Evolutionary conservation across 2,888 invertebrate species (phyloP).

Genomic region (Drosophila helvetica): DNA sequence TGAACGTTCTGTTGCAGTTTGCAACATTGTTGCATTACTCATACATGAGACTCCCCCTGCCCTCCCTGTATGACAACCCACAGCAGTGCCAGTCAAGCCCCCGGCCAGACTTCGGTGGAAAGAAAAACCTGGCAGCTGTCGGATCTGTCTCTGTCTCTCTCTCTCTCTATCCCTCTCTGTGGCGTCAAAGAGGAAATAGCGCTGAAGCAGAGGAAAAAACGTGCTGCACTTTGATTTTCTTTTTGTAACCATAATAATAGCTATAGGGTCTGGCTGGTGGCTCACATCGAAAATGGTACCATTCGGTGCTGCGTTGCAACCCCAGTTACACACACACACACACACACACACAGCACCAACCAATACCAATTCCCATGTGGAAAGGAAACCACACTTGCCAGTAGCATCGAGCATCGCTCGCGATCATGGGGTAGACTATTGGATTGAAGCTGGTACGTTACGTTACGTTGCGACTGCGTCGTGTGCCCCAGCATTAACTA

Average conservation of each 20-base stretch:
- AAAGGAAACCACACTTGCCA: constrained; percentile 9
- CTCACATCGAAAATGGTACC: constrained; percentile 31
- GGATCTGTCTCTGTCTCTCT: not conserved
- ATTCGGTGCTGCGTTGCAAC: constrained; percentile 30
- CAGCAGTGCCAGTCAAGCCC: not conserved
- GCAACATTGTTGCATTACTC: constrained; percentile 52
- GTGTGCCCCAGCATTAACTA: constrained; percentile 64
- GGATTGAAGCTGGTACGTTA: constrained; percentile 16
- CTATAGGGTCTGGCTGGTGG: constrained; percentile 33
- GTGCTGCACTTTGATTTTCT: constrained; percentile 37
- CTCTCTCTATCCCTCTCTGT: constrained; percentile 9
- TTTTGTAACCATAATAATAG: constrained; percentile 42
- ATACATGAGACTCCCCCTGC: constrained; percentile 52
- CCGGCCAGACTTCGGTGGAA: not conserved
- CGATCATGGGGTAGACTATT: constrained; percentile 3
- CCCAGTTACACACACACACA: constrained; percentile 27
- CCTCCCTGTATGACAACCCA: not conserved
- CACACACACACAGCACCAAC: constrained; percentile 16
- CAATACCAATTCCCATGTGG: constrained; percentile 5
- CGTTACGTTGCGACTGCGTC: constrained; percentile 10
- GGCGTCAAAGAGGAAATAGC: constrained; percentile 38
- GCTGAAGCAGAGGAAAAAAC: constrained; percentile 32
- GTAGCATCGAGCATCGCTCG: not conserved
- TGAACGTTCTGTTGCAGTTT: constrained; percentile 47
- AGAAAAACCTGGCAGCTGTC: constrained; percentile 2